Percentiles rank a stretch among this genome's conserved stretches.
Conservation (phyloP, 2,113 vertebrate species). For the Ginglymostoma cirratum region DNA sequence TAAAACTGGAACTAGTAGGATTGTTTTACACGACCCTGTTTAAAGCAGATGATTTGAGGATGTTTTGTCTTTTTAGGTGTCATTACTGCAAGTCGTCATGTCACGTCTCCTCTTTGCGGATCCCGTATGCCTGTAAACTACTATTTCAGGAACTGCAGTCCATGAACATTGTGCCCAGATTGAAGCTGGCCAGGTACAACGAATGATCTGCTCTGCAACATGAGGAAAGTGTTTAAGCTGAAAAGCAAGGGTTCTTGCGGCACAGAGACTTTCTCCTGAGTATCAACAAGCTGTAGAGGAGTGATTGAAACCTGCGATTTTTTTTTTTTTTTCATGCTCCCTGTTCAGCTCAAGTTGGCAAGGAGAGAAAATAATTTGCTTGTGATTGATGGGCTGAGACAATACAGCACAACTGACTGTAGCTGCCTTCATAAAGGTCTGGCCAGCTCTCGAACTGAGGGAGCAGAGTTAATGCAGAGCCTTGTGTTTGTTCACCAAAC, state of each 20-base stretch:
- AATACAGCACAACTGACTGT: not conserved
- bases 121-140: constrained; percentile 95
- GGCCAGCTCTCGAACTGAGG: not conserved
- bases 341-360: not conserved
- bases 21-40: not conserved
- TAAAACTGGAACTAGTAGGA: not conserved
- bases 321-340: too few relatives aligned
- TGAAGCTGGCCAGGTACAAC: constrained; percentile 91
- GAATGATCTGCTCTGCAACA: constrained; percentile 53
- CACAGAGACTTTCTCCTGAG: not conserved
- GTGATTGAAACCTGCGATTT: not conserved
- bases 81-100: constrained; percentile 96
- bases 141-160: constrained; percentile 97
- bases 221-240: not conserved
- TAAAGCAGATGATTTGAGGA: not conserved
- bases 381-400: not conserved
- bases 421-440: constrained; percentile 9
- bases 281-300: not conserved
- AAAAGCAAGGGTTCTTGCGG: not conserved
- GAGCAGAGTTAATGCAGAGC: not conserved
- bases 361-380: not conserved
- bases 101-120: constrained; percentile 87
- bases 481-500: constrained; percentile 6
- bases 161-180: constrained; percentile 95
- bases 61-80: constrained; percentile 65